phyloP scores from a whole-genome alignment of 2,888 invertebrate species.

The Atethmia centrago region DNA sequence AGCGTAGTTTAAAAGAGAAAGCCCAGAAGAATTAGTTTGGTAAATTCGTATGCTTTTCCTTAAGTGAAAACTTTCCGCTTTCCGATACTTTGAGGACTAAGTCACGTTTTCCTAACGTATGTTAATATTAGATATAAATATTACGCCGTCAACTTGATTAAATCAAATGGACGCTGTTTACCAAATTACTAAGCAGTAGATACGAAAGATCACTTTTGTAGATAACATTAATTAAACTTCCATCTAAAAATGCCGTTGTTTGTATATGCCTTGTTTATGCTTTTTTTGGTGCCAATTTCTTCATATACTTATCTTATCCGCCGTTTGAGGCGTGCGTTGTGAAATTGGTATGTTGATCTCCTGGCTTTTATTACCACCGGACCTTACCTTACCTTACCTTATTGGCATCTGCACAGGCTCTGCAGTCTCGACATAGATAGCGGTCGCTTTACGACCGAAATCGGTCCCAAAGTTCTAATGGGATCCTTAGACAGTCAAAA shows the following conservation, averaged over 20 bases:
- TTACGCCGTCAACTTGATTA: not conserved
- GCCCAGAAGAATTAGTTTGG: conserved; percentile 3
- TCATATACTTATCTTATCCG: not conserved
- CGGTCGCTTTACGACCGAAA: no score
- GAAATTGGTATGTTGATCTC: not conserved
- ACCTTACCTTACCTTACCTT: not conserved
- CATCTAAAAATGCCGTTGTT: not conserved
- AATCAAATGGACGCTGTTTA: not conserved
- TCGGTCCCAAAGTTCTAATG: no score
- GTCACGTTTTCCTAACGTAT: conserved; percentile 16
- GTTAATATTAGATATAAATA: not conserved
- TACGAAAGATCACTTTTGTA: not conserved
- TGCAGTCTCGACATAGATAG: no score
- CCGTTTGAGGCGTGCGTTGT: not conserved
- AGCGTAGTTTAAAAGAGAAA: conserved; percentile 18
- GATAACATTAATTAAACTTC: not conserved
- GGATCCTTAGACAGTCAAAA: no score
- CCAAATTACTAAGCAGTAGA: not conserved
- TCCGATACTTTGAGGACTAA: not conserved
- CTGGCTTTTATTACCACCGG: not conserved
- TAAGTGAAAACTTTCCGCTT: not conserved
- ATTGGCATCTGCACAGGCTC: not conserved
- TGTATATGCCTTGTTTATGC: not conserved
- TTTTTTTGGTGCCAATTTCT: not conserved
- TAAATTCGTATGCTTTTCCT: conserved; percentile 10